Conservation (phyloP, 2,113 vertebrate genomes). For the Chitala chitala region DNA sequence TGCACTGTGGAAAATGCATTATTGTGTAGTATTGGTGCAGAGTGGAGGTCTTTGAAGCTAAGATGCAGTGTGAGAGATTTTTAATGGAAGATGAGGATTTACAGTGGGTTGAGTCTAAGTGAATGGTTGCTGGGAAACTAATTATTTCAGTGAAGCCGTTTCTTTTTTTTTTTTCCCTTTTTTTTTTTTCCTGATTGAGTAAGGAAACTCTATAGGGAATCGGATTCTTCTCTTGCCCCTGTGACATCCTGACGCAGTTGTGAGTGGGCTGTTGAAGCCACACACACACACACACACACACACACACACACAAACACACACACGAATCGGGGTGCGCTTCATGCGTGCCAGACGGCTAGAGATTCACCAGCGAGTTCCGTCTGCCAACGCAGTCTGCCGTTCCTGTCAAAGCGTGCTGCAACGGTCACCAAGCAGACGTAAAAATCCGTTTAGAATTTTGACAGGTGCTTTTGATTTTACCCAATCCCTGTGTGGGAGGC, state of each 20-base stretch:
- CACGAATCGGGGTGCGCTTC: background rate
- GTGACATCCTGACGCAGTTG: background rate
- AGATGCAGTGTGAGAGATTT: background rate
- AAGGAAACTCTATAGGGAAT: background rate
- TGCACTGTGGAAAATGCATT: too few species aligned
- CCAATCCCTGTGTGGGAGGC: too few species aligned
- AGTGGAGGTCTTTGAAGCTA: too few species aligned
- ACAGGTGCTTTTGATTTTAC: too few species aligned
- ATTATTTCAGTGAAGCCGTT: too few species aligned
- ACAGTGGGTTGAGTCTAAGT: too few species aligned
- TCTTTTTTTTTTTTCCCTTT: too few species aligned
- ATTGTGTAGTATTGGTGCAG: too few species aligned
- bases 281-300: background rate
- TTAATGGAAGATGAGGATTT: too few species aligned
- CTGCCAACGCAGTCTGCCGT: background rate
- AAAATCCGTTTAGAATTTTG: background rate
- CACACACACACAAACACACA: background rate
- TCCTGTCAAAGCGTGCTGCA: background rate
- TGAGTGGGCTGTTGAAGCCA: slow-evolving; percentile 14
- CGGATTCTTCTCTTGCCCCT: background rate
- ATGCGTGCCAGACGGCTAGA: background rate
- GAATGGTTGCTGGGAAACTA: too few species aligned
- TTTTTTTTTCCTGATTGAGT: too few species aligned
- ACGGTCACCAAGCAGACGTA: background rate
- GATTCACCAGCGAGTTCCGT: background rate